Evolutionary conservation across 2,113 vertebrate species (phyloP).

Genomic region (Neodon shergylaensis): DNA sequence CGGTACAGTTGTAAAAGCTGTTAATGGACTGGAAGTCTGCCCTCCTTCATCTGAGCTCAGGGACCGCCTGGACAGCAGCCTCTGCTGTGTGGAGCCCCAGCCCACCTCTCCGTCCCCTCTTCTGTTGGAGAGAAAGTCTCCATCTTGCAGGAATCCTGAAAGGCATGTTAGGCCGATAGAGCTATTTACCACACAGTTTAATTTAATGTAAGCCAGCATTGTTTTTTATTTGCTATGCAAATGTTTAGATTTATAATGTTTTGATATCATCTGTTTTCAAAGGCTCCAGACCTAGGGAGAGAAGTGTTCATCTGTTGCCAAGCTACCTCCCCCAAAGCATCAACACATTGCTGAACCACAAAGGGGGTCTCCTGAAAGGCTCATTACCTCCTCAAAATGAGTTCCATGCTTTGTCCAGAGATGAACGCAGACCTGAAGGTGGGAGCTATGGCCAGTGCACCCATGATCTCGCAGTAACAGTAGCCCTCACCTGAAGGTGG

Average conservation of each 20-base stretch:
- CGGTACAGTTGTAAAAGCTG: not conserved
- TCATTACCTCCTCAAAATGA: not conserved
- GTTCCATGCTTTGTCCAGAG: not conserved
- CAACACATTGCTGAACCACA: too few species aligned
- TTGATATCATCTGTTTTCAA: not conserved
- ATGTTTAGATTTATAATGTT: not conserved
- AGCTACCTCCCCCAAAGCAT: fast-evolving
- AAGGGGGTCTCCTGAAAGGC: too few species aligned
- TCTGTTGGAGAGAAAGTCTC: fast-evolving
- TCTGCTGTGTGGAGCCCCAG: fast-evolving
- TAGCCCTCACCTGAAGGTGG: fast-evolving
- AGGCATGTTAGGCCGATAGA: not conserved
- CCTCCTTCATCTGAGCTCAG: not conserved
- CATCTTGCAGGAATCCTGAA: not conserved
- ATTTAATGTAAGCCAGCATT: not conserved
- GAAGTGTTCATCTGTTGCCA: not conserved
- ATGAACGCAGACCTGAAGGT: too few species aligned
- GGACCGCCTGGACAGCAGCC: too few species aligned
- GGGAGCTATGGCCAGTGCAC: fast-evolving
- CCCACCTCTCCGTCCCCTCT: not conserved
- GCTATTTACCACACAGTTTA: not conserved
- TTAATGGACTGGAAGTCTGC: not conserved
- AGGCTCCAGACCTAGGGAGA: not conserved
- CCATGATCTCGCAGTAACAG: too few species aligned
- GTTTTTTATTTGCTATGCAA: not conserved